phyloP scores from a whole-genome alignment of 2,113 vertebrate species.

The Machaerirhynchus nigripectus region DNA sequence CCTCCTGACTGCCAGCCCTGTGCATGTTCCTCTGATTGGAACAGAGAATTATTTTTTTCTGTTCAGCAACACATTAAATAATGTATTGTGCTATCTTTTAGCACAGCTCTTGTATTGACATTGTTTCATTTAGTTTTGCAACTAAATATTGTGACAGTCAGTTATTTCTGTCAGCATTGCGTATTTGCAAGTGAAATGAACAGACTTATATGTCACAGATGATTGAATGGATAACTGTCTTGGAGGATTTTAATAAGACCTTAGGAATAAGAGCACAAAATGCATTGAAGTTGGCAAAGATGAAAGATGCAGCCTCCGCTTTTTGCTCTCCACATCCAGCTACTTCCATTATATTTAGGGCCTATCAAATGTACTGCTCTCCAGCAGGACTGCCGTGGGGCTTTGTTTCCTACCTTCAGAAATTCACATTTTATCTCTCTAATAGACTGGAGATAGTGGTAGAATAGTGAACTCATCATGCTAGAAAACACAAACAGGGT shows the following conservation, averaged over 20 bases:
- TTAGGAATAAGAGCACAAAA: not conserved
- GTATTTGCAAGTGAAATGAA: not conserved
- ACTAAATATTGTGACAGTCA: constrained; percentile 9
- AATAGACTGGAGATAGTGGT: not conserved
- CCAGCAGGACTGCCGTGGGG: not conserved
- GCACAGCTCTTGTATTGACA: not conserved
- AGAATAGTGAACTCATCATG: not conserved
- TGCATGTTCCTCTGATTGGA: not conserved
- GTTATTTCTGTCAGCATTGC: not conserved
- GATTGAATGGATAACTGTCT: not conserved
- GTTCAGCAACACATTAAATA: not conserved
- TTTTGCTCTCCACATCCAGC: not conserved
- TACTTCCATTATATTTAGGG: not conserved
- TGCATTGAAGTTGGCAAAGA: not conserved
- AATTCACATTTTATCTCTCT: not conserved
- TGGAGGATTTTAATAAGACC: not conserved
- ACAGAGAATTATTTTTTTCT: not conserved
- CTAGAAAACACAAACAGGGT: not conserved
- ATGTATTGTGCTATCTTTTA: not conserved
- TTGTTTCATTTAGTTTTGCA: not conserved
- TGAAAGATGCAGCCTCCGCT: not conserved
- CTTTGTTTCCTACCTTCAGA: not conserved
- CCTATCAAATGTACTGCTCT: not conserved
- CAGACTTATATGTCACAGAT: not conserved
- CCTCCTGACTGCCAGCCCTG: not conserved